phyloP scores from a whole-genome alignment of 2,797 vertebrate species.

The Smutsia temminckii region DNA sequence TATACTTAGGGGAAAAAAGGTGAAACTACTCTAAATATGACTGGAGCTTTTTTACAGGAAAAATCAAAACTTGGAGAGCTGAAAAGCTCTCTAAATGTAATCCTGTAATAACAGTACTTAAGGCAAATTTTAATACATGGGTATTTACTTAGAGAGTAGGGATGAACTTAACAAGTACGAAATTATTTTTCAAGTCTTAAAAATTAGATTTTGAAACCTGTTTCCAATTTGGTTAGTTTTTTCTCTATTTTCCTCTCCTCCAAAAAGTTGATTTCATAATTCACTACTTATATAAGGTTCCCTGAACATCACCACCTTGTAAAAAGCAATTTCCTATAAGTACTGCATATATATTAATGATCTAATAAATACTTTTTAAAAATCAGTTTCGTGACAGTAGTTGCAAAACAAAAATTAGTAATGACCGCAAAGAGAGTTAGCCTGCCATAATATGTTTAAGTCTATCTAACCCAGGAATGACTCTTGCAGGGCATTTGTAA shows the following conservation, averaged over 20 bases:
- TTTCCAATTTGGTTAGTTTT: constrained; percentile 45
- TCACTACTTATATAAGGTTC: constrained; percentile 3
- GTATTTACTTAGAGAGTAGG: neutral
- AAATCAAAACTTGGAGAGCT: neutral
- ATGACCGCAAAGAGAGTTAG: constrained; percentile 65
- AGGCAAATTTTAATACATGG: neutral
- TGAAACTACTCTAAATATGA: neutral
- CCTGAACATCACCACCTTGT: constrained; percentile 44
- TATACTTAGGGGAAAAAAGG: neutral
- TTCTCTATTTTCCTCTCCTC: neutral
- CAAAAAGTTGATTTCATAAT: constrained; percentile 30
- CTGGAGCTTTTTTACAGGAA: neutral
- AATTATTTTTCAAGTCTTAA: constrained; percentile 41
- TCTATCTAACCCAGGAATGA: constrained; percentile 23
- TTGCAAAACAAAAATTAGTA: constrained; percentile 77
- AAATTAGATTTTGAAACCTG: neutral
- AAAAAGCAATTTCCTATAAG: neutral
- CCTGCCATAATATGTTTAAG: too few relatives aligned
- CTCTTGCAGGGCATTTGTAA: neutral
- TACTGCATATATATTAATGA: constrained; percentile 13
- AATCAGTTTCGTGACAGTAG: constrained; percentile 59
- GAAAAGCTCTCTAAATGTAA: constrained; percentile 12
- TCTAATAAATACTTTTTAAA: neutral
- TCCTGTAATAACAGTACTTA: neutral
- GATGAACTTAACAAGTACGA: neutral